Percentiles rank a stretch among this genome's conserved stretches.
Conservation (phyloP, 2,797 vertebrate species). For the Centroberyx gerrardi region DNA sequence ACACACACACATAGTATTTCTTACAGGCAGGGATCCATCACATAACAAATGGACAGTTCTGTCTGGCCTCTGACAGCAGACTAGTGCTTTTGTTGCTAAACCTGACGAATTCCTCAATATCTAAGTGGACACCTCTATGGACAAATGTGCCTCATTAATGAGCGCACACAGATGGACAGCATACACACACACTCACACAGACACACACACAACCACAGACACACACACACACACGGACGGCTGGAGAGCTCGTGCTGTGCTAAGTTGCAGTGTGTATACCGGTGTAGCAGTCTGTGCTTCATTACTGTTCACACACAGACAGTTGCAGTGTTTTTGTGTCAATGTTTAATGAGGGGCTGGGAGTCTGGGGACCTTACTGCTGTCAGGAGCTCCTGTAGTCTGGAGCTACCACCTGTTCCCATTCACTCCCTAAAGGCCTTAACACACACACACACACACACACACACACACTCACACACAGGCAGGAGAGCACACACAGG, state of each 20-base stretch:
- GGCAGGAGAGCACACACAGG: constrained; percentile 46
- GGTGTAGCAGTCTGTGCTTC: constrained; percentile 77
- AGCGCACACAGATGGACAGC: constrained; percentile 73
- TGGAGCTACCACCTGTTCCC: constrained; percentile 85
- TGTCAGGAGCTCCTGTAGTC: constrained; percentile 86
- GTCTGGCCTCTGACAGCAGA: constrained; percentile 73
- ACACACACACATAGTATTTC: constrained; percentile 28
- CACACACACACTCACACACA: constrained; percentile 26
- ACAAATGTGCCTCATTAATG: constrained; percentile 81
- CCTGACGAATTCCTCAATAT: constrained; percentile 78
- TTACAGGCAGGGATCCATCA: constrained; percentile 70
- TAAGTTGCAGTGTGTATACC: constrained; percentile 74
- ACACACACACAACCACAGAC: constrained; percentile 13
- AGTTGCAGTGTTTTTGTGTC: constrained; percentile 86
- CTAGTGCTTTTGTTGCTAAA: constrained; percentile 69
- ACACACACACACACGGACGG: background rate
- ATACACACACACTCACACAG: constrained; percentile 5
- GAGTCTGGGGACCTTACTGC: constrained; percentile 85
- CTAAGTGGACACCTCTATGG: constrained; percentile 77
- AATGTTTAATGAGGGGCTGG: constrained; percentile 87
- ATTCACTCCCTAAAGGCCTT: constrained; percentile 76
- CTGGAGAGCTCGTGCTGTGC: constrained; percentile 70
- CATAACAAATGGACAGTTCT: constrained; percentile 78
- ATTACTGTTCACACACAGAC: constrained; percentile 84
- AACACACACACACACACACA: constrained; percentile 54